Evolutionary conservation across 2,888 invertebrate genomes (phyloP).

Genomic region (Cerastis rubricosa): DNA sequence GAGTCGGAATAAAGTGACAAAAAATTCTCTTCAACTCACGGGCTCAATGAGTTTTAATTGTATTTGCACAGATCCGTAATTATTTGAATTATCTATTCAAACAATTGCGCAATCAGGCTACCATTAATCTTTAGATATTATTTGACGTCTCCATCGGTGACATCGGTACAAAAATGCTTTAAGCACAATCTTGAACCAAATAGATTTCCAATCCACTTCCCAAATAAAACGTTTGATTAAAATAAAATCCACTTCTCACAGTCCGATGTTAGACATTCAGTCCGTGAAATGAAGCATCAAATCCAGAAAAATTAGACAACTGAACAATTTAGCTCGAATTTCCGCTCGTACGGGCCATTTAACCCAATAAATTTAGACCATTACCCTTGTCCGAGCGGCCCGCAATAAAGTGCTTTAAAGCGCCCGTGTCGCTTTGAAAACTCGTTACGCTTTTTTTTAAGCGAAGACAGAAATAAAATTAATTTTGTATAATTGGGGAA

Average conservation of each 20-base stretch:
- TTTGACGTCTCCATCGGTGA: neutral
- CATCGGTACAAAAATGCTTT: constrained; percentile 36
- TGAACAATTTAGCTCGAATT: constrained; percentile 86
- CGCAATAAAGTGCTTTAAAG: constrained; percentile 84
- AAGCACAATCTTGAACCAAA: constrained; percentile 54
- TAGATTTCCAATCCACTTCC: constrained; percentile 63
- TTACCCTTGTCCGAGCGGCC: constrained; percentile 86
- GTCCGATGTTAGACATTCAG: constrained; percentile 74
- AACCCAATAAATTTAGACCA: constrained; percentile 89
- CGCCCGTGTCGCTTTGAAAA: constrained; percentile 83
- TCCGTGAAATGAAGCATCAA: constrained; percentile 83
- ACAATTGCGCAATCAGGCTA: constrained; percentile 11
- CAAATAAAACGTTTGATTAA: constrained; percentile 69
- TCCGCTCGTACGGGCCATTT: constrained; percentile 85
- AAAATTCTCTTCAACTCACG: neutral
- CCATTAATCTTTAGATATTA: constrained; percentile 3
- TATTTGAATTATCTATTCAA: neutral
- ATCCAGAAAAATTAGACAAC: constrained; percentile 87
- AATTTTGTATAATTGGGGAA: constrained; percentile 83
- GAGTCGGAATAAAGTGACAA: neutral
- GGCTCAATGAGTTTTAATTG: neutral
- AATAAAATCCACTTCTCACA: constrained; percentile 63
- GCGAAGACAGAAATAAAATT: constrained; percentile 84
- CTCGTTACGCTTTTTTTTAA: constrained; percentile 83
- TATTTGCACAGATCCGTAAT: too few relatives aligned